These are phyloP conservation scores for Columba janthina DNA, from an alignment of 2,113 vertebrate genomes.

Conservation along the genomic window DNA sequence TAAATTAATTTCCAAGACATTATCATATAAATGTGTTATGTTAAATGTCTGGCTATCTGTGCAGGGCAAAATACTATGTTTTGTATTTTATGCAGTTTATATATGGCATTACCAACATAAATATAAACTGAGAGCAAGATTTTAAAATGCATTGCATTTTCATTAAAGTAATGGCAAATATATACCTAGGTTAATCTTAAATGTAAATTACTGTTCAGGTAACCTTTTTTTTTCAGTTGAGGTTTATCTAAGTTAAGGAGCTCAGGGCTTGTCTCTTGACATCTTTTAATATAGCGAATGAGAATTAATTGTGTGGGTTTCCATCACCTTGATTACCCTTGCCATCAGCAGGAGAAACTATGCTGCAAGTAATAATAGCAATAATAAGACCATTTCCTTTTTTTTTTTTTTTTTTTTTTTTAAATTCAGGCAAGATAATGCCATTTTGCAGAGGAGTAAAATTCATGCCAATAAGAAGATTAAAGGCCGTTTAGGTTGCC, in stretches of 20 bases:
- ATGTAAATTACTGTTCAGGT: background rate
- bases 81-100: background rate
- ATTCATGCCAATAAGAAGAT: background rate
- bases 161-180: background rate
- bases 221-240: background rate
- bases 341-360: conserved; percentile 13
- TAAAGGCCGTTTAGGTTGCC: background rate
- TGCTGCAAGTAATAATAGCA: conserved; percentile 6
- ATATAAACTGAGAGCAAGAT: background rate
- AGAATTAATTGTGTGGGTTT: conserved; percentile 14
- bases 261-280: background rate
- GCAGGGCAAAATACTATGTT: background rate
- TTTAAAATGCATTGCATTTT: background rate
- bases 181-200: background rate
- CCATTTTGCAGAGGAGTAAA: background rate
- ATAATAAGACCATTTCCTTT: background rate
- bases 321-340: conserved; percentile 25
- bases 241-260: background rate
- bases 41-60: background rate
- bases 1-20: background rate
- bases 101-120: background rate
- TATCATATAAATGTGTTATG: background rate
- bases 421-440: background rate
- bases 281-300: background rate
- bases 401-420: background rate